Evolutionary conservation across 2,797 vertebrate species (phyloP), one percentile per base, ranked within the genome.

Genomic region (Halcyon smyrnensis): DNA sequence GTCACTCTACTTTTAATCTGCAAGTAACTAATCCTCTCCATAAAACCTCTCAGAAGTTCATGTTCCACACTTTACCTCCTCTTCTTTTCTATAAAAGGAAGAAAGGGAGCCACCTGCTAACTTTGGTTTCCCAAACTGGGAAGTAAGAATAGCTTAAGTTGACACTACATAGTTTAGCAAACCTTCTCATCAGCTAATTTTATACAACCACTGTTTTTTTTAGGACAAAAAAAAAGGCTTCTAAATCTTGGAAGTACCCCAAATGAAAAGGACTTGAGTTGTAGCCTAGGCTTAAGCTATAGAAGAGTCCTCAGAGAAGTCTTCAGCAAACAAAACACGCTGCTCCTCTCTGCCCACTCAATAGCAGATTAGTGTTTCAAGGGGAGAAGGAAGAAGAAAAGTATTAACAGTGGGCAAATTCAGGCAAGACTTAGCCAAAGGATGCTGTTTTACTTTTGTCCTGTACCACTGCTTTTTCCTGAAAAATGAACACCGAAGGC

Each of bases 81-180:
- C 20, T 60, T 53, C n/a, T 50, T 53, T 77, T 77, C 63, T 37
- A 46, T 7, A n/a, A 51, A 43, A 74, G 8, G 8, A 90, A 77
- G 7, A 32, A 32, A 2, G 16, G 43, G 2, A 70, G 68, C 8
- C 83, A 51, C n/a, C 24, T 32, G 11, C 18, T 56, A 82, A 68
- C 11, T 32, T 6, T 25, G 1, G 5, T 34, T 36, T 78, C 39
- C 25, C 60, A 48, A 74, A 77, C 9, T 21, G 0, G 2, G 15
- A 0, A 30, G 8, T 4, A 77, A 50, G 5, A 73, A 24, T 0
- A 32, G 6, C 12, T 53, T 8, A 73, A 25, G 6, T 4, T 0
- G 5, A 39, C 9, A 51, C 11, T 21, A n/a, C 2, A 20, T 2
- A 18, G 23, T 37, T 81, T 9, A 7, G 20, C 6, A 32, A 27